Percentiles rank a stretch among this genome's conserved stretches.
Evolutionary conservation across 37 sponge, comb jelly and placozoan genomes (phyloP).

Genomic region (Eunapius fragilis): DNA sequence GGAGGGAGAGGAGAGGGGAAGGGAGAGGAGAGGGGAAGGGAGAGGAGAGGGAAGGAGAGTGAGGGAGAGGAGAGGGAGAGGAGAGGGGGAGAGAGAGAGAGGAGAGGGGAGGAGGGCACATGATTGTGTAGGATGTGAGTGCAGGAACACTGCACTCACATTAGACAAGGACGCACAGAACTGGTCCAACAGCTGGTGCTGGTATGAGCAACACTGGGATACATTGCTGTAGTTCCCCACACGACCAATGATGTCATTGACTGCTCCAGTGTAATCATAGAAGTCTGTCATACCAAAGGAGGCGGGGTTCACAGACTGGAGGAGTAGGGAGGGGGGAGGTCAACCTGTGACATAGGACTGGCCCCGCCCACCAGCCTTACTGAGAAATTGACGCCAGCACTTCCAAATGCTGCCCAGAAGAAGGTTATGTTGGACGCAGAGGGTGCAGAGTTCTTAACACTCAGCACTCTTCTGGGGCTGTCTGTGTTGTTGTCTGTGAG

Average conservation of each 20-base stretch:
- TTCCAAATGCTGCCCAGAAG: slow-evolving; percentile 23
- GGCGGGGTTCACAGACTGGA: background rate
- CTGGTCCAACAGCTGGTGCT: slow-evolving; percentile 61
- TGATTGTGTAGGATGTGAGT: too few species aligned
- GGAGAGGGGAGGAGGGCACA: too few species aligned
- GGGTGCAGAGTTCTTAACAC: slow-evolving; percentile 9
- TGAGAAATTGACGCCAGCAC: background rate
- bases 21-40: too few species aligned
- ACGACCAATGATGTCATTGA: slow-evolving; percentile 9
- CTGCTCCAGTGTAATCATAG: background rate
- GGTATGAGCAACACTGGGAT: background rate
- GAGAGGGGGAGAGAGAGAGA: too few species aligned
- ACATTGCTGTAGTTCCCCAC: background rate
- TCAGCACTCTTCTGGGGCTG: slow-evolving; percentile 2
- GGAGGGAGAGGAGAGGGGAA: too few species aligned
- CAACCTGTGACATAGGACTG: background rate
- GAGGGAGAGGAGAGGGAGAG: too few species aligned
- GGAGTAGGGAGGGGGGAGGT: background rate
- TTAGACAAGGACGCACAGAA: slow-evolving; percentile 39
- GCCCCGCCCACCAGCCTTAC: background rate
- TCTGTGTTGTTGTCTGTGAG: background rate
- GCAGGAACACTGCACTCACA: background rate
- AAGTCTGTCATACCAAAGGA: background rate
- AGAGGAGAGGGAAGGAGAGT: too few species aligned
- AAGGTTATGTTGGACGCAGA: background rate